A percentile compares a stretch with the other conserved stretches of the same genome.
These are phyloP conservation scores for Drosophila pectinifera DNA, from an alignment of 1,140 invertebrate species.

Conservation along the genomic window DNA sequence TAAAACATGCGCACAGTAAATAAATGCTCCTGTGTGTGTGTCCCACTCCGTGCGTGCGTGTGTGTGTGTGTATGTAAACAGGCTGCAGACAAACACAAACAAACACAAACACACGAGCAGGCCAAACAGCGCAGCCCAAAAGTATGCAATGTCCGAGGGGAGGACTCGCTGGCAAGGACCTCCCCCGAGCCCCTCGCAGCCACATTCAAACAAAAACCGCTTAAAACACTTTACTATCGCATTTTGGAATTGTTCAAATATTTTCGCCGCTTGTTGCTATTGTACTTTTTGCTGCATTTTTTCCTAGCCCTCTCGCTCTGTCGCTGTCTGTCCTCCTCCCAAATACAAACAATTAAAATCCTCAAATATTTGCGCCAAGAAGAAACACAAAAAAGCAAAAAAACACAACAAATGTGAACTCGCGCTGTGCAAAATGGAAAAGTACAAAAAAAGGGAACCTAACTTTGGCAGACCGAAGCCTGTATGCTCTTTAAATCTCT, in stretches of 20 bases:
- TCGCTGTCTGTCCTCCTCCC: neutral
- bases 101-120: conserved; percentile 24
- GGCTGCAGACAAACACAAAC: conserved; percentile 46
- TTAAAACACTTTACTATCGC: conserved; percentile 84
- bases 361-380: conserved; percentile 70
- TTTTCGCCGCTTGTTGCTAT: conserved; percentile 55
- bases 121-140: conserved; percentile 59
- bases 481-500: neutral
- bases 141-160: conserved; percentile 66
- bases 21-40: too few relatives aligned
- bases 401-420: conserved; percentile 45
- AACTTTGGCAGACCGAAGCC: neutral
- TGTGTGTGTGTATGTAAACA: conserved; percentile 18
- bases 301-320: conserved; percentile 19
- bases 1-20: conserved; percentile 76
- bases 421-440: conserved; percentile 30
- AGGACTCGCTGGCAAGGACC: too few relatives aligned
- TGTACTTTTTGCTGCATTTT: conserved; percentile 43
- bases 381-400: conserved; percentile 28
- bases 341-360: conserved; percentile 81
- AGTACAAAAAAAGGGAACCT: neutral
- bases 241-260: conserved; percentile 84
- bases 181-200: neutral
- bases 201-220: conserved; percentile 80
- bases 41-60: too few relatives aligned